Base-by-base conservation (phyloP, 2,888 invertebrate species). In the Dascillus cervinus region DNA sequence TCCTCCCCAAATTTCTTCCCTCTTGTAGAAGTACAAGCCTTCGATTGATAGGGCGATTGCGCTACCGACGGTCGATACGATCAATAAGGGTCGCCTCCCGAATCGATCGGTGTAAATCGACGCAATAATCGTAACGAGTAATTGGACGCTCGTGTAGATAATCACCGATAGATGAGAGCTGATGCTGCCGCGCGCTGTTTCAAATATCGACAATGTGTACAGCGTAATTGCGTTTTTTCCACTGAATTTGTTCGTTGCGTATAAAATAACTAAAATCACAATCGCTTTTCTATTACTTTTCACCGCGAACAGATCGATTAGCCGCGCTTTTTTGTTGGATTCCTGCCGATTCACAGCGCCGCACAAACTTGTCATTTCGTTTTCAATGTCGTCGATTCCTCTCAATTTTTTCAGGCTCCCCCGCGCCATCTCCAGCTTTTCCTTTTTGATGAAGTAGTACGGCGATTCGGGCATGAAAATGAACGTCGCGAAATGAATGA, bases 391-490 rank as follows among this genome's bases (percentile, higher is more conserved):
- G 1, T 46, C 34, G 38, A 70, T 71, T 23, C 72, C 73, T 37
- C 82, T 66, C 25, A 83, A 58, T 54, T 69, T 71, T 43, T 67
- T 64, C 34, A 83, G 65, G 9, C 78, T 69, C 22, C 58, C 47
- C 11, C 63, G 54, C 0, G 76, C 76, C 10, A 66, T 65, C 1
- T 59, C 51, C 33, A 65, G 64, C 9, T 60, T 55, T 4, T 58
- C 56, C 24, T 60, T 64, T 17, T 65, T 62, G 19, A 69, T 56
- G 36, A 64, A 55, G 41, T 63, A 70, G 29, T 73, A 67, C 0
- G 77, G 77, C 1, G 74, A 71, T 64, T 83, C 82, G n/a, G 82
- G 82, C 56, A 81, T 67, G 53, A 72, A 72, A 17, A 72, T 58
- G 55, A 79, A 75, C 5, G 70, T 62, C 9, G 73, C 32, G 23